A percentile compares a stretch with the other conserved stretches of the same genome.
phyloP scores from a whole-genome alignment of 2,113 vertebrate genomes.

The Oreochromis spilurus region DNA sequence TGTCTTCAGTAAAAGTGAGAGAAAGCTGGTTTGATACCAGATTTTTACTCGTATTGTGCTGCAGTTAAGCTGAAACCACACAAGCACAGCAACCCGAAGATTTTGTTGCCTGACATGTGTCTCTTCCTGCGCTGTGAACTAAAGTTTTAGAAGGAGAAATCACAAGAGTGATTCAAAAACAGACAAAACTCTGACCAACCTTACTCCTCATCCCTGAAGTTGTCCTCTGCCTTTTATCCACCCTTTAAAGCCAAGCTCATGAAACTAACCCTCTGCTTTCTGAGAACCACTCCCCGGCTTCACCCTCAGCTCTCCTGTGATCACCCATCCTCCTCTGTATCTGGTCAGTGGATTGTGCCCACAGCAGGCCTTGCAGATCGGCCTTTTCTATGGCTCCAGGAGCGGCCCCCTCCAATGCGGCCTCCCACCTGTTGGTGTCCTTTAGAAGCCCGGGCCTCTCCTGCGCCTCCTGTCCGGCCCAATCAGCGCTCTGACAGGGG shows the following conservation, averaged over 20 bases:
- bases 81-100: background rate
- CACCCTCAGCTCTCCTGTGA: slow-evolving; percentile 18
- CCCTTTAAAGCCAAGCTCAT: background rate
- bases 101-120: background rate
- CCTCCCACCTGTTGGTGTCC: slow-evolving; percentile 93
- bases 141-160: background rate
- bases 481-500: slow-evolving; percentile 87
- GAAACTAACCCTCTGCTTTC: slow-evolving; percentile 2
- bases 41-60: background rate
- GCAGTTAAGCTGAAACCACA: background rate
- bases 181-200: background rate
- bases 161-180: background rate
- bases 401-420: slow-evolving; percentile 69
- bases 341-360: slow-evolving; percentile 68
- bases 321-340: slow-evolving; percentile 59
- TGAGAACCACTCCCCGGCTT: background rate
- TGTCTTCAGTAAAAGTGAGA: slow-evolving; percentile 4
- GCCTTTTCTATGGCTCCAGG: slow-evolving; percentile 84
- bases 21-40: background rate
- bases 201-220: background rate
- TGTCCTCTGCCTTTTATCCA: background rate
- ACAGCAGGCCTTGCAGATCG: slow-evolving; percentile 58
- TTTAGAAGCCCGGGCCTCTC: slow-evolving; percentile 83
- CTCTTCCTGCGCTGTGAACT: background rate
- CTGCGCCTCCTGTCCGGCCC: slow-evolving; percentile 90